A percentile compares a stretch with the other conserved stretches of the same genome.
These are phyloP conservation scores for Apodemia zela DNA, from an alignment of 2,888 invertebrate species.

Conservation along the genomic window DNA sequence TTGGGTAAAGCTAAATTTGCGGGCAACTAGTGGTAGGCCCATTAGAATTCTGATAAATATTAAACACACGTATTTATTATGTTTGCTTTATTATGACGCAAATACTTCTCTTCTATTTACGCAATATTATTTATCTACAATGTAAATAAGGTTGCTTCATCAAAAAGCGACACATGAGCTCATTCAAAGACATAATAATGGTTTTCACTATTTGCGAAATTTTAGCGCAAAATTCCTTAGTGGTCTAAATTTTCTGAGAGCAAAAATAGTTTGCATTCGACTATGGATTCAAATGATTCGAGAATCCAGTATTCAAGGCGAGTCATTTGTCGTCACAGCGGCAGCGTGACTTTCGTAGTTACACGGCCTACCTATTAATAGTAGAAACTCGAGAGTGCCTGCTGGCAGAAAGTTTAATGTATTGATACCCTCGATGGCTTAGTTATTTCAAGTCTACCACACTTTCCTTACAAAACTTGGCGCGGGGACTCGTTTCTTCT, in stretches of 20 bases:
- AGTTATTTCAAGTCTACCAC: no score
- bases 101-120: constrained; percentile 4
- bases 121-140: constrained; percentile 16
- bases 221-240: background rate
- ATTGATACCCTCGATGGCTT: no score
- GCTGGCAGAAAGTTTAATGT: no score
- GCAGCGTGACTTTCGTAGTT: no score
- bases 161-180: background rate
- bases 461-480: no score
- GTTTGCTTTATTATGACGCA: constrained; percentile 2
- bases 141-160: constrained; percentile 9
- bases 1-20: background rate
- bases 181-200: background rate
- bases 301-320: no score
- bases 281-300: no score
- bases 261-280: no score
- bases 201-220: background rate
- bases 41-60: constrained; percentile 1
- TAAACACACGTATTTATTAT: constrained; percentile 7
- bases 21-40: background rate
- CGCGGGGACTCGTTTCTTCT: no score
- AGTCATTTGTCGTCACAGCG: no score
- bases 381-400: no score
- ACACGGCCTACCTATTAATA: no score
- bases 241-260: background rate